These are phyloP conservation scores for Xylocampa areola DNA, from an alignment of 2,888 invertebrate genomes.

Conservation along the genomic window DNA sequence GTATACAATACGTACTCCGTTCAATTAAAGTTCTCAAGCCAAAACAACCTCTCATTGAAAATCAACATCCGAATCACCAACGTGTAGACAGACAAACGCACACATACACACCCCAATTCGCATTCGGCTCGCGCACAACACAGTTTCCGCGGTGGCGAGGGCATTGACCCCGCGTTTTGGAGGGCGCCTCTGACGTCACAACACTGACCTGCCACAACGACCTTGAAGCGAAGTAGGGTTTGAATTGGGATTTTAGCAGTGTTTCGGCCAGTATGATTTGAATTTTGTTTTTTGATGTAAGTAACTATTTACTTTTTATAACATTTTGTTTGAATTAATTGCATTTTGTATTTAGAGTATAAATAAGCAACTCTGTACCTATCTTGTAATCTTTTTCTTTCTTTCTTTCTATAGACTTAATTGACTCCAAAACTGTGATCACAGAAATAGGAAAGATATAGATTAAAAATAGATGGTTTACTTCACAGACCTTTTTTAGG, in stretches of 20 bases:
- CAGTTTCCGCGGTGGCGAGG: constrained; percentile 87
- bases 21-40: background rate
- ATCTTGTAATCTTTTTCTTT: too few relatives aligned
- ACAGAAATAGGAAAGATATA: too few relatives aligned
- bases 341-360: too few relatives aligned
- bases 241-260: background rate
- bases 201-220: constrained; percentile 85
- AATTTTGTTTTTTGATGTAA: background rate
- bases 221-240: constrained; percentile 76
- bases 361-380: too few relatives aligned
- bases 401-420: too few relatives aligned
- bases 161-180: constrained; percentile 84
- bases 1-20: background rate
- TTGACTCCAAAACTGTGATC: too few relatives aligned
- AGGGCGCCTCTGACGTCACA: constrained; percentile 88
- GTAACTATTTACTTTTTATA: too few relatives aligned
- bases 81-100: constrained; percentile 69
- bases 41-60: constrained; percentile 15
- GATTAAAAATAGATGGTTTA: too few relatives aligned
- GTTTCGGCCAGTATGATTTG: constrained; percentile 1
- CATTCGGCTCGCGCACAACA: constrained; percentile 87
- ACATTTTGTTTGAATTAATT: background rate
- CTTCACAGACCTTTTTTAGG: too few relatives aligned
- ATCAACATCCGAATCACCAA: constrained; percentile 21
- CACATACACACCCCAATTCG: constrained; percentile 85